Evolutionary conservation across 2,113 vertebrate genomes (phyloP).

Genomic region (Tauraco erythrolophus): DNA sequence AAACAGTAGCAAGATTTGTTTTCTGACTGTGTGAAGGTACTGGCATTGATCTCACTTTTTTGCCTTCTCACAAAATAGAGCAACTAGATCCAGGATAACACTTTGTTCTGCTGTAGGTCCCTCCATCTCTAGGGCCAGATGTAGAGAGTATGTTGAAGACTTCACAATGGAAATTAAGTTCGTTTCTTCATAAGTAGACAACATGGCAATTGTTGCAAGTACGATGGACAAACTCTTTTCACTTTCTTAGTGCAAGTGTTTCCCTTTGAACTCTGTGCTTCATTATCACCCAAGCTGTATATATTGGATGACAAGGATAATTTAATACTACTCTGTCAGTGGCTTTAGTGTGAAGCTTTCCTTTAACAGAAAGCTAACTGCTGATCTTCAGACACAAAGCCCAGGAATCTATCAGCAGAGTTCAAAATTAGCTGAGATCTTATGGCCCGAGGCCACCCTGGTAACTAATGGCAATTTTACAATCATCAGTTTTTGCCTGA

Average conservation of each 20-base stretch:
- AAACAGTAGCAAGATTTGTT: neutral
- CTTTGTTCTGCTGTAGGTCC: neutral
- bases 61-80: neutral
- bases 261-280: conserved; percentile 15
- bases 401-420: conserved; percentile 49
- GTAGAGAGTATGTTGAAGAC: neutral
- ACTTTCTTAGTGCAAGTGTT: neutral
- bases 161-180: neutral
- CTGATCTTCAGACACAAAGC: conserved; percentile 49
- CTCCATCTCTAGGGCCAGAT: neutral
- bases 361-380: conserved; percentile 58
- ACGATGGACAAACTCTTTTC: neutral
- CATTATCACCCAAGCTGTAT: conserved; percentile 6
- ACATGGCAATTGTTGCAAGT: neutral
- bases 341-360: neutral
- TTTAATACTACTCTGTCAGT: conserved; percentile 22
- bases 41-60: neutral
- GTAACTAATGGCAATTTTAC: conserved; percentile 47
- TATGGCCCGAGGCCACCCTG: conserved; percentile 14
- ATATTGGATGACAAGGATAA: conserved; percentile 13
- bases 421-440: conserved; percentile 57
- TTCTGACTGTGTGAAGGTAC: neutral
- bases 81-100: neutral
- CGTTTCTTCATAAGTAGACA: neutral
- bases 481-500: conserved; percentile 54